Evolutionary conservation across 2,113 vertebrate species (phyloP).

Genomic region (Plecotus auritus): DNA sequence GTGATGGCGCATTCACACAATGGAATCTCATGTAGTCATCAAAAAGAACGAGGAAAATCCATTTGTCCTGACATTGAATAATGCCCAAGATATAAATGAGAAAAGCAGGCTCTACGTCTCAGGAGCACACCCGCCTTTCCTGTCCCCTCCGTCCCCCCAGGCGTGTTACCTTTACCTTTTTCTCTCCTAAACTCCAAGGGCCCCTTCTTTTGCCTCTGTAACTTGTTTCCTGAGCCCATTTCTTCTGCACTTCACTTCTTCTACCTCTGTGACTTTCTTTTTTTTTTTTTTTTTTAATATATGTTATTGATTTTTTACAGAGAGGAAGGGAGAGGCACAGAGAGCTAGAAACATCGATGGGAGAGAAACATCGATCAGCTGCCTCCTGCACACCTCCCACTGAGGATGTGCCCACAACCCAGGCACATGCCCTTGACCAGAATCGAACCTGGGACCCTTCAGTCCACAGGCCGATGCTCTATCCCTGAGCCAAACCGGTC

Average conservation of each 20-base stretch:
- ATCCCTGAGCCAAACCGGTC: too few relatives aligned
- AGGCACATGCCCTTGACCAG: too few relatives aligned
- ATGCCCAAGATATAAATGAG: constrained; percentile 15
- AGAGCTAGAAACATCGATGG: too few relatives aligned
- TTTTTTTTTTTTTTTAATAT: too few relatives aligned
- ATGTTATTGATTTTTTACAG: too few relatives aligned
- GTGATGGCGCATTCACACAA: not conserved
- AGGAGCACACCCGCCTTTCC: not conserved
- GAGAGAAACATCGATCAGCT: too few relatives aligned
- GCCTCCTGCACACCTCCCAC: too few relatives aligned
- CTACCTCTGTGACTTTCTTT: not conserved
- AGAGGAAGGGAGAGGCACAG: too few relatives aligned
- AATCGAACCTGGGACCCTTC: too few relatives aligned
- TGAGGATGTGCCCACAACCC: too few relatives aligned
- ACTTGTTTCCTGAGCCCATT: not conserved
- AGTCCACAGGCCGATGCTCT: too few relatives aligned
- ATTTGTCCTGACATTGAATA: not conserved
- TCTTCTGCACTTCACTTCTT: not conserved
- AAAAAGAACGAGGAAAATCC: constrained; percentile 23
- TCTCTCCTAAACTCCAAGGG: not conserved
- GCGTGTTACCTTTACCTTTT: not conserved
- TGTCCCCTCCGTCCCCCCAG: not conserved
- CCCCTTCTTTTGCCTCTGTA: not conserved
- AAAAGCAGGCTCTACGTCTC: not conserved
- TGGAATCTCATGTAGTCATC: not conserved